Conservation (phyloP, 1,140 invertebrate species). For the Psilanteris sp. region DNA sequence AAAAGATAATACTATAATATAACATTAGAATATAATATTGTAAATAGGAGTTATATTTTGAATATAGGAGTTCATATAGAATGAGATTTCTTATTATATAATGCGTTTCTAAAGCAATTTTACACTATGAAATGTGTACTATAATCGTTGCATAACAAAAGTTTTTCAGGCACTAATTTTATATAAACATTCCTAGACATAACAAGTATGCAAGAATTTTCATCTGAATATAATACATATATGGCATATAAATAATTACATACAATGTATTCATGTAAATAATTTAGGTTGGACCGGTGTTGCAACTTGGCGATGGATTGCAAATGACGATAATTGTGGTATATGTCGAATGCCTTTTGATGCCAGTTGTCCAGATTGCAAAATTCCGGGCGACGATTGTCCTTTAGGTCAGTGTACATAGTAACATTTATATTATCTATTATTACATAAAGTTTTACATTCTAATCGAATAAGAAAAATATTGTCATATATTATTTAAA, state of each 20-base stretch:
- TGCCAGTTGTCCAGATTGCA: conserved; percentile 98
- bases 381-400: conserved; percentile 98
- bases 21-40: too few relatives aligned
- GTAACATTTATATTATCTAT: conserved; percentile 3
- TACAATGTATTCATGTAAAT: conserved; percentile 33
- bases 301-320: conserved; percentile 98
- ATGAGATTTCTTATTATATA: conserved; percentile 3
- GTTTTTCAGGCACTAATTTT: conserved; percentile 10
- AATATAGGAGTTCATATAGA: too few relatives aligned
- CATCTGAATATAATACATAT: background rate
- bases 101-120: conserved; percentile 1
- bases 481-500: too few relatives aligned
- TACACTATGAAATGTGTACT: background rate
- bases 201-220: conserved; percentile 9
- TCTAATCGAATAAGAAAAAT: too few relatives aligned
- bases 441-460: too few relatives aligned
- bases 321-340: conserved; percentile 99
- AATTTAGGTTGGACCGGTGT: conserved; percentile 93
- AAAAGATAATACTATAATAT: too few relatives aligned
- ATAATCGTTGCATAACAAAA: conserved; percentile 7
- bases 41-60: too few relatives aligned
- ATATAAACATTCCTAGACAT: background rate
- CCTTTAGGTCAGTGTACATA: conserved; percentile 85
- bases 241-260: conserved; percentile 15
- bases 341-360: conserved; percentile 99